A percentile compares a stretch with the other conserved stretches of the same genome.
Evolutionary conservation across 37 sponge, comb jelly and placozoan genomes (phyloP).

Genomic region (Cladorhizidae sp.): DNA sequence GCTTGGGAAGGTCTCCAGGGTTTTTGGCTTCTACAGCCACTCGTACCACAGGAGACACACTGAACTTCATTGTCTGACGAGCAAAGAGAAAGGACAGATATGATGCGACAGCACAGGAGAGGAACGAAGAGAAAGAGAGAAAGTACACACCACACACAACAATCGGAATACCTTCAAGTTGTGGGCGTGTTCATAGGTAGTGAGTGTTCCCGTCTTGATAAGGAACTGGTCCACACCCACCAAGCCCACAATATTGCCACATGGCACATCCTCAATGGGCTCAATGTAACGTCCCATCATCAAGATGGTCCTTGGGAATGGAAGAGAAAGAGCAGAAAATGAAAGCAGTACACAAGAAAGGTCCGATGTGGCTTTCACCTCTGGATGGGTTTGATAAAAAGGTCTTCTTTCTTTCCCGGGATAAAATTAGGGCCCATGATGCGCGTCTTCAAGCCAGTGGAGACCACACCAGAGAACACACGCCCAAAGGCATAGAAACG

Average conservation of each 20-base stretch:
- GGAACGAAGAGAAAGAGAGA: not conserved
- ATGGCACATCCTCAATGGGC: conserved; percentile 98
- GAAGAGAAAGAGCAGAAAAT: not conserved
- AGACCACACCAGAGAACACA: conserved; percentile 96
- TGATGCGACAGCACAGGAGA: not conserved
- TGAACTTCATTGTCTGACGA: conserved; percentile 96
- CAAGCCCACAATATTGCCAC: conserved; percentile 98
- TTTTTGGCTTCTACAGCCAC: conserved; percentile 99
- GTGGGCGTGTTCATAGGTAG: conserved; percentile 95
- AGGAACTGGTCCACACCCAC: conserved; percentile 99
- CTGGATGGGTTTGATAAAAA: conserved; percentile 91
- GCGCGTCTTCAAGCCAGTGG: conserved; percentile 91
- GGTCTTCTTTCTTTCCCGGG: conserved; percentile 97
- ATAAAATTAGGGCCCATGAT: conserved; percentile 99
- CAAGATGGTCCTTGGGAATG: conserved; percentile 80
- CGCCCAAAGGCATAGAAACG: conserved; percentile 99
- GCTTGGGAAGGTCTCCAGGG: conserved; percentile 95
- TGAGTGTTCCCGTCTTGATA: conserved; percentile 98
- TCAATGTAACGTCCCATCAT: conserved; percentile 99
- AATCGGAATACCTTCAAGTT: conserved; percentile 79
- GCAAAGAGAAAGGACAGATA: not conserved
- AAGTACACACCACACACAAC: not conserved
- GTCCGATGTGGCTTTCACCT: conserved; percentile 70
- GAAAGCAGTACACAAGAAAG: not conserved
- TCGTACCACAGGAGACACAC: conserved; percentile 98